phyloP scores from a whole-genome alignment of 2,888 invertebrate species.

The Macropis europaea region DNA sequence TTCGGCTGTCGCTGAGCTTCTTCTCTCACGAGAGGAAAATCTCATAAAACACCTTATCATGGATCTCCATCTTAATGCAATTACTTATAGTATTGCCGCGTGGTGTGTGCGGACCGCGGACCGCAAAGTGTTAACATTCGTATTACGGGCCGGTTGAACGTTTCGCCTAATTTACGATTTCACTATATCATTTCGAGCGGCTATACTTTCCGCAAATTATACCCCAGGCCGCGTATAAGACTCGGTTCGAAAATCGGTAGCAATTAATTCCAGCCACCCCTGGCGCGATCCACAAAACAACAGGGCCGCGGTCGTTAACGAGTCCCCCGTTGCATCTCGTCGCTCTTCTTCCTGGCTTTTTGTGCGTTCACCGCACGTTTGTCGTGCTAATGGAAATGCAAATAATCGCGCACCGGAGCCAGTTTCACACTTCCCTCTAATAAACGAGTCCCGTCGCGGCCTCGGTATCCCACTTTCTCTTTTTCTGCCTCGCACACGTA shows the following conservation, averaged over 20 bases:
- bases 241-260: not conserved
- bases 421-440: constrained; percentile 66
- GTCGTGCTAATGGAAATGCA: constrained; percentile 69
- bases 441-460: constrained; percentile 54
- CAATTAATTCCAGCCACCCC: constrained; percentile 47
- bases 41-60: too few species aligned
- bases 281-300: constrained; percentile 30
- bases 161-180: too few species aligned
- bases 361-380: constrained; percentile 60
- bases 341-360: constrained; percentile 40
- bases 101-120: too few species aligned
- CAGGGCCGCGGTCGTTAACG: constrained; percentile 46
- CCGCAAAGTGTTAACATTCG: too few species aligned
- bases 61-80: too few species aligned
- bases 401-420: constrained; percentile 59
- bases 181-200: too few species aligned
- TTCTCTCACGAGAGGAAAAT: too few species aligned
- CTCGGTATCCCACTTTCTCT: constrained; percentile 33
- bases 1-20: too few species aligned
- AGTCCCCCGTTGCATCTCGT: constrained; percentile 30
- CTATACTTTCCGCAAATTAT: too few species aligned
- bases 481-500: constrained; percentile 12
- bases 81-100: too few species aligned
- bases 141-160: too few species aligned
- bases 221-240: not conserved